phyloP scores from a whole-genome alignment of 2,113 vertebrate species.

The Emydura subglobosa region DNA sequence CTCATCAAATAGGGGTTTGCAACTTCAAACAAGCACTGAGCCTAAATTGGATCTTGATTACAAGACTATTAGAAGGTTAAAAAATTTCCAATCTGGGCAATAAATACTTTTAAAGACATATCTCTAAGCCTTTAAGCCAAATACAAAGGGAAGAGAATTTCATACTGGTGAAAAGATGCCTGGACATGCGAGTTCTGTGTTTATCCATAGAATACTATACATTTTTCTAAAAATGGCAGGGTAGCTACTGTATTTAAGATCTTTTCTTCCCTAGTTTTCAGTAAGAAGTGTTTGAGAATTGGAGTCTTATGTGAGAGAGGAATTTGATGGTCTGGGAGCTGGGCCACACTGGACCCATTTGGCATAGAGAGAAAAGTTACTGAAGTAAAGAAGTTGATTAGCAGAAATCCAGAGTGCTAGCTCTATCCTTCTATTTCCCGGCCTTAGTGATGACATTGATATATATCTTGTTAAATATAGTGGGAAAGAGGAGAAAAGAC shows the following conservation, averaged over 20 bases:
- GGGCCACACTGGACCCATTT: neutral
- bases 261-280: neutral
- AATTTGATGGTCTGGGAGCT: neutral
- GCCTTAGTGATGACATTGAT: conserved; percentile 55
- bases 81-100: neutral
- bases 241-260: neutral
- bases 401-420: neutral
- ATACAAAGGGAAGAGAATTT: neutral
- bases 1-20: neutral
- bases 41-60: conserved; percentile 30
- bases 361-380: conserved; percentile 8
- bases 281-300: neutral
- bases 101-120: neutral
- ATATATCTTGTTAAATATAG: conserved; percentile 38
- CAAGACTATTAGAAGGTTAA: conserved; percentile 24
- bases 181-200: neutral
- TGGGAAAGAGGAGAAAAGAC: conserved; percentile 25
- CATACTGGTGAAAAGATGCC: neutral
- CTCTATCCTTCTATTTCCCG: conserved; percentile 41
- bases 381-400: conserved; percentile 31
- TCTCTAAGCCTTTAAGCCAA: neutral
- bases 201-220: neutral
- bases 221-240: neutral
- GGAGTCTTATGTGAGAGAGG: neutral
- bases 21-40: conserved; percentile 8